Evolutionary conservation across 2,888 invertebrate species (phyloP).

Genomic region (Chloroclysta siterata): DNA sequence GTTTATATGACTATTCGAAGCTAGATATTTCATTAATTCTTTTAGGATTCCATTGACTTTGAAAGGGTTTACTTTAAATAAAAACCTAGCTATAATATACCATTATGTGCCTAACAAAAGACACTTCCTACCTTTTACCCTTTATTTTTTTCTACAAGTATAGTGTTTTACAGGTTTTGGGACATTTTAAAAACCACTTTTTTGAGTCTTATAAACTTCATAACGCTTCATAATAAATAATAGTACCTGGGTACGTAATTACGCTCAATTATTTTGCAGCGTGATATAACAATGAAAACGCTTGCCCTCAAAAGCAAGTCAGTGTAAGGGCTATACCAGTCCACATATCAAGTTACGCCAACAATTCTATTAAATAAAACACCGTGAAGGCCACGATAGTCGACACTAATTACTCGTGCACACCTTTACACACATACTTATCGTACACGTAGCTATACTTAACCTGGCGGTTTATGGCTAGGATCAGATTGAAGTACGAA

Average conservation of each 20-base stretch:
- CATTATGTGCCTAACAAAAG: background rate
- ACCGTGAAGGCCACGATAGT: constrained; percentile 59
- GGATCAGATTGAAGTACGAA: constrained; percentile 33
- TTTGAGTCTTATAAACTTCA: no score
- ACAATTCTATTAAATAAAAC: constrained; percentile 56
- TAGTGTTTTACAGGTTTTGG: no score
- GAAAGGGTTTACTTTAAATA: background rate
- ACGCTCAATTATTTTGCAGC: background rate
- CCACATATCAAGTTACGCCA: constrained; percentile 49
- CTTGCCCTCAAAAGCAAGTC: constrained; percentile 19
- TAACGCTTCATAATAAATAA: no score
- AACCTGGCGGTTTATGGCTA: constrained; percentile 26
- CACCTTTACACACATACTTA: constrained; percentile 29
- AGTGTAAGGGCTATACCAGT: constrained; percentile 8
- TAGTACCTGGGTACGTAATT: no score
- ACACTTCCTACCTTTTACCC: no score
- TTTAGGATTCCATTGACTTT: background rate
- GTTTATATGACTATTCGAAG: background rate
- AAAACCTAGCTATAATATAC: background rate
- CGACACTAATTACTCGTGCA: constrained; percentile 50
- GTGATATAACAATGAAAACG: constrained; percentile 9
- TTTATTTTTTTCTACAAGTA: no score
- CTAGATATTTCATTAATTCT: background rate
- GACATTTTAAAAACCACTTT: no score
- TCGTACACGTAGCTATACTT: constrained; percentile 19